These are phyloP conservation scores for Haliclona indistincta DNA, from an alignment of 37 sponge, comb jelly and placozoan genomes.

Conservation along the genomic window DNA sequence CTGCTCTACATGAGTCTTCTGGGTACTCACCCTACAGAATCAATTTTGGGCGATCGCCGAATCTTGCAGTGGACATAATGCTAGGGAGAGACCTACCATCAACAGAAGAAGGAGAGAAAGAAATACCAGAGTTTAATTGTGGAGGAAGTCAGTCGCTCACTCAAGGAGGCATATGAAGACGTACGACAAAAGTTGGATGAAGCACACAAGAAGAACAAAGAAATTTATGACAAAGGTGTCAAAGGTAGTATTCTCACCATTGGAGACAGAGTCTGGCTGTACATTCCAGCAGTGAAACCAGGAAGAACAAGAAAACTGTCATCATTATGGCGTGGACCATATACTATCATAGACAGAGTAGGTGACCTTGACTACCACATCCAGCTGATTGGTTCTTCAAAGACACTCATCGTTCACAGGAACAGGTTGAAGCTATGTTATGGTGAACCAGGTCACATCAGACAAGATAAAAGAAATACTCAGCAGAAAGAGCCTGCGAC, in stretches of 20 bases:
- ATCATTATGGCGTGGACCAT: slow-evolving; percentile 26
- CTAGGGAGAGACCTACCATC: not conserved
- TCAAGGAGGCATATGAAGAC: not conserved
- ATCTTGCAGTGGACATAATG: slow-evolving; percentile 37
- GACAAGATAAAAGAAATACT: no score
- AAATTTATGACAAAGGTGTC: not conserved
- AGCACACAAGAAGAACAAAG: slow-evolving; percentile 2
- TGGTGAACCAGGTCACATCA: slow-evolving; percentile 11
- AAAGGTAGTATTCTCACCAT: not conserved
- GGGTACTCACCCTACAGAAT: slow-evolving; percentile 25
- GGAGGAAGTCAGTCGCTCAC: not conserved
- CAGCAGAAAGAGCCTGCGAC: no score
- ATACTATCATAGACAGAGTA: slow-evolving; percentile 21
- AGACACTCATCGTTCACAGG: slow-evolving; percentile 1
- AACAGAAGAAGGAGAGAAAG: no score
- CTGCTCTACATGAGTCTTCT: slow-evolving; percentile 39
- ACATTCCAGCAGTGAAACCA: slow-evolving; percentile 23
- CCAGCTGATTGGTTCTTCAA: slow-evolving; percentile 16
- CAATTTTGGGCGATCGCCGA: slow-evolving; percentile 32
- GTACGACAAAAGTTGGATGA: not conserved
- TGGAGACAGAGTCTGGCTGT: slow-evolving; percentile 33
- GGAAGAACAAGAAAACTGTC: slow-evolving; percentile 26
- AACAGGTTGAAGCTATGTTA: slow-evolving; percentile 9
- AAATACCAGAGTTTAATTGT: no score
- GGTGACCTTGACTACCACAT: slow-evolving; percentile 5